These are phyloP conservation scores for Drosophila affinis DNA, from an alignment of 2,888 invertebrate species.

Conservation along the genomic window DNA sequence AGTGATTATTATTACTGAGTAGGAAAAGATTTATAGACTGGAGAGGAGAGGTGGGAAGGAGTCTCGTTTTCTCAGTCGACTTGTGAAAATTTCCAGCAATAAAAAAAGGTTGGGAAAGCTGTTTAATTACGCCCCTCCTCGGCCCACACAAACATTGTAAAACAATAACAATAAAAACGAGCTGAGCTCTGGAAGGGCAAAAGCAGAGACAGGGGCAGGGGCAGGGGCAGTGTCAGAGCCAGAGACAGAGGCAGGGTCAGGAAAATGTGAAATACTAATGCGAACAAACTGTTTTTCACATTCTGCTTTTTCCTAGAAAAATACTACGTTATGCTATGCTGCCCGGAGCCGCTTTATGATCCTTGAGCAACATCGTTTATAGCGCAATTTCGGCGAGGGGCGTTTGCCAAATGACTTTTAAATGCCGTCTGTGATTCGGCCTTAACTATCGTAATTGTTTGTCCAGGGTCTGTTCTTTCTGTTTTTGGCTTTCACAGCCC, in stretches of 20 bases:
- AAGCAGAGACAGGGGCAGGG: no score
- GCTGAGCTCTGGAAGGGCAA: conserved; percentile 13
- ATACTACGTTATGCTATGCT: no score
- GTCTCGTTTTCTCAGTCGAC: conserved; percentile 13
- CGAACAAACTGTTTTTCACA: conserved; percentile 38
- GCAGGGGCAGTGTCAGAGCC: no score
- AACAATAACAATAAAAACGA: conserved; percentile 65
- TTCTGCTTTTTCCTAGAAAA: conserved; percentile 25
- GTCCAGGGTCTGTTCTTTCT: conserved; percentile 50
- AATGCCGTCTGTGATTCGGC: conserved; percentile 56
- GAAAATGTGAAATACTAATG: conserved; percentile 29
- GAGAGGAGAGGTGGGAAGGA: conserved; percentile 11
- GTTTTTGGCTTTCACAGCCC: conserved; percentile 25
- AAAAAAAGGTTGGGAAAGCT: conserved; percentile 52
- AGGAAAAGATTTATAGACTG: background rate
- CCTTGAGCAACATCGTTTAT: conserved; percentile 62
- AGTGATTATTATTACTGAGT: no score
- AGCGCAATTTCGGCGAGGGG: conserved; percentile 63
- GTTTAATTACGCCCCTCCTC: conserved; percentile 60
- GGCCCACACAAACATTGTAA: conserved; percentile 66
- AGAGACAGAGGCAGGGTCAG: background rate
- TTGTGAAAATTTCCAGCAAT: conserved; percentile 36
- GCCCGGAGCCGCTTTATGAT: conserved; percentile 33
- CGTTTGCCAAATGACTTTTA: conserved; percentile 74
- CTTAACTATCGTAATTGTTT: conserved; percentile 66